These are phyloP conservation scores for Progne subis DNA, from an alignment of 2,113 vertebrate species.

Conservation along the genomic window DNA sequence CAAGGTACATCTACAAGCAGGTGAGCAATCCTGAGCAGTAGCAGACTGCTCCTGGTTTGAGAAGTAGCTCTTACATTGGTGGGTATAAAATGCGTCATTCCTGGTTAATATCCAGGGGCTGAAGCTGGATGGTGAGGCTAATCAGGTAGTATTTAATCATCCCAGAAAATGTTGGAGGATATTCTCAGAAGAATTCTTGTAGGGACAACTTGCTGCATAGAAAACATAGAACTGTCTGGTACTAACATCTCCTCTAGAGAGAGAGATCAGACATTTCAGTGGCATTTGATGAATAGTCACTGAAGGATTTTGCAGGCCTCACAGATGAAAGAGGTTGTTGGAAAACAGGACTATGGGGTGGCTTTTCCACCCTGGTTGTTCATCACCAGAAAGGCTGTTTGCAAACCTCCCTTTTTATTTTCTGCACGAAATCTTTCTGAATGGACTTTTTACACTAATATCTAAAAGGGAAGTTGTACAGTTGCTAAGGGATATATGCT, in stretches of 20 bases:
- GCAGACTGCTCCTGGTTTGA: not conserved
- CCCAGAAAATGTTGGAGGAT: not conserved
- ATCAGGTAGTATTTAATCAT: constrained; percentile 10
- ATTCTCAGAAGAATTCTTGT: constrained; percentile 28
- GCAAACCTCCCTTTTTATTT: not conserved
- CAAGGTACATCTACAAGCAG: not conserved
- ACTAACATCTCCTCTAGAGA: constrained; percentile 1
- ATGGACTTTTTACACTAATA: not conserved
- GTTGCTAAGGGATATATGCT: not conserved
- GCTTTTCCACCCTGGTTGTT: constrained; percentile 19
- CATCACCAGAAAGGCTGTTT: constrained; percentile 19
- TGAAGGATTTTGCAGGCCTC: not conserved
- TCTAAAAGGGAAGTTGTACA: not conserved
- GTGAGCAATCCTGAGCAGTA: not conserved
- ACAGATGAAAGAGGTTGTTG: constrained; percentile 5
- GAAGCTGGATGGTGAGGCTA: not conserved
- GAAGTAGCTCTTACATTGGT: not conserved
- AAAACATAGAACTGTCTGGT: constrained; percentile 20
- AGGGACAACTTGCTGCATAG: not conserved
- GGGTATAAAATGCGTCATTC: not conserved
- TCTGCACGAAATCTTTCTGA: not conserved
- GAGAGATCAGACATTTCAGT: not conserved
- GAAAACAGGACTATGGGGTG: not conserved
- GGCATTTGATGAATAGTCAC: constrained; percentile 14
- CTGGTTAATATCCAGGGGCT: not conserved